Conservation (phyloP, 2,113 vertebrate species). For the Pterocles gutturalis region DNA sequence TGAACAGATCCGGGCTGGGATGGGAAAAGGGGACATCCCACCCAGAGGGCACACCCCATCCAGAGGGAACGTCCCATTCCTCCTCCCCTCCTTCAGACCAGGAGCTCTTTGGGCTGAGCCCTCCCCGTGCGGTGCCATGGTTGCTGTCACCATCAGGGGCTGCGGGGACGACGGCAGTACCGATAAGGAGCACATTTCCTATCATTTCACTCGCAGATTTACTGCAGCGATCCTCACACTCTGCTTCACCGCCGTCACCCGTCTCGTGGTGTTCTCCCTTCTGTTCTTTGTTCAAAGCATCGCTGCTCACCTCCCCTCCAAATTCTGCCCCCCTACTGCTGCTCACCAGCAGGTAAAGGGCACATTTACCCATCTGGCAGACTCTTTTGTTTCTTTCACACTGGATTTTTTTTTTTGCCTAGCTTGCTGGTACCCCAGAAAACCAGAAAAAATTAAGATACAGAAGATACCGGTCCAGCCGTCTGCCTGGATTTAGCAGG, state of each 20-base stretch:
- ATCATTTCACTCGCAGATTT: neutral
- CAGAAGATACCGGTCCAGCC: neutral
- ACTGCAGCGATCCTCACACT: neutral
- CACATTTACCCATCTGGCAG: neutral
- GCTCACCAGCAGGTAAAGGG: neutral
- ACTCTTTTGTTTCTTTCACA: neutral
- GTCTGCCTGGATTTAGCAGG: neutral
- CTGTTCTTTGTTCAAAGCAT: neutral
- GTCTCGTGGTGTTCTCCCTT: too few relatives aligned
- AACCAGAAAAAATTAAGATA: neutral
- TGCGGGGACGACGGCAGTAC: fast-evolving
- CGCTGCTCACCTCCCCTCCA: neutral
- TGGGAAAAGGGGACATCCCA: neutral
- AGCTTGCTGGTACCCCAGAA: neutral
- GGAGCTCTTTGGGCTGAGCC: neutral
- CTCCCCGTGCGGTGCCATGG: fast-evolving
- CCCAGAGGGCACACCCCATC: neutral
- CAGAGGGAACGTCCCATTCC: neutral
- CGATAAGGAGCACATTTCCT: neutral
- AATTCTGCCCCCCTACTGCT: neutral
- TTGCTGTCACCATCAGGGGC: neutral
- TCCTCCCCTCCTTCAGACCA: neutral
- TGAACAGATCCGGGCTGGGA: neutral
- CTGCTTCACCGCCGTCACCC: neutral
- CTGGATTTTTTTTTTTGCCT: neutral